Base-by-base conservation (phyloP, 2,797 vertebrate species). In the Perodicticus potto region DNA sequence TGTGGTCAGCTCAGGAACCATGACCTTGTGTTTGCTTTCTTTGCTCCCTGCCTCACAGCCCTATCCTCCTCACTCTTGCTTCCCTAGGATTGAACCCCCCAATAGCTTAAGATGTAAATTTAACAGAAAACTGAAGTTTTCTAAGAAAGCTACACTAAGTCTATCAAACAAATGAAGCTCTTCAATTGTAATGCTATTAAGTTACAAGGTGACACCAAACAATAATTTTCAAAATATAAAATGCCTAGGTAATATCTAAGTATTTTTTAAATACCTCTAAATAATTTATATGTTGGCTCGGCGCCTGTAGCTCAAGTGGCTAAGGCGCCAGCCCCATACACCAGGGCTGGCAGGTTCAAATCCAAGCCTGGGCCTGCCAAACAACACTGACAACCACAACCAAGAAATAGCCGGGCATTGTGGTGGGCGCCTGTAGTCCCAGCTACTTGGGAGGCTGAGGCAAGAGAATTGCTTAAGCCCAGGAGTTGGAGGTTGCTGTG, bases 181-280 rank as follows among this genome's bases (percentile, higher is more conserved):
- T 81, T 65, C 37, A 17, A 77, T 10, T 23, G 19, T 23, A 65
- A 53, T n/a, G 22, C 59, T 73, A 27, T 74, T 86, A 37, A 78
- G 23, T 65, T 86, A 73, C n/a, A 67, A 76, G 40, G 5, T 49
- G 59, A 86, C 13, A 49, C 70, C 37, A 69, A 81, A 81, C 23
- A 69, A 65, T 22, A 82, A 57, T 90, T 86, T 81, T 61, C 13
- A 11, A 74, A 90, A 74, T 69, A 81, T 78, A 77, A 77, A 88
- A 70, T 53, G 29, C 14, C 67, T 43, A 29, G 53, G 29, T 81
- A 72, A 84, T 61, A 27, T 32, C 17, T 67, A 67, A 32, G 65
- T 67, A n/a, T 22, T 74, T 95, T 76, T 9, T 82, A 67, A 86
- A 69, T 29, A 91, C 67, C 82, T 95, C 49, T 86, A 93, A 90